Evolutionary conservation across 2,113 vertebrate genomes (phyloP).

Genomic region (Siniperca knerii): DNA sequence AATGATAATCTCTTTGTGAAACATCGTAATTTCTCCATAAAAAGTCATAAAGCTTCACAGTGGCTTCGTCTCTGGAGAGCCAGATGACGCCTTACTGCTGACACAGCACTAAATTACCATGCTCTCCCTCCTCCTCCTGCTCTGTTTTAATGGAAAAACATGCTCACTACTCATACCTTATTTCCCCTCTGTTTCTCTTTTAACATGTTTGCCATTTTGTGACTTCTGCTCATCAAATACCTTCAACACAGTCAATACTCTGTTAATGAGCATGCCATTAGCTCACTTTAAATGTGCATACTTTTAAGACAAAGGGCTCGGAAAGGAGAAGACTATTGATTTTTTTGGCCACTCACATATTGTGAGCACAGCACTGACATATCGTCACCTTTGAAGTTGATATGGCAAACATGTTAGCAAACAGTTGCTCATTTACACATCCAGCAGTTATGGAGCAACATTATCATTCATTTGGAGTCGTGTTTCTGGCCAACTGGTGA

Average conservation of each 20-base stretch:
- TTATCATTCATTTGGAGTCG: background rate
- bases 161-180: slow-evolving; percentile 34
- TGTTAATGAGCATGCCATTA: background rate
- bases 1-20: slow-evolving; percentile 71
- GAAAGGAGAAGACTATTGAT: background rate
- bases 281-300: background rate
- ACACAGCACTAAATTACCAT: slow-evolving; percentile 75
- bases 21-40: slow-evolving; percentile 68
- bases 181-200: slow-evolving; percentile 13
- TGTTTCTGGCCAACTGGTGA: background rate
- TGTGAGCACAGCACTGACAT: background rate
- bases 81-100: slow-evolving; percentile 64
- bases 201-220: slow-evolving; percentile 1
- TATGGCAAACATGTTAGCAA: no score
- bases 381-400: background rate
- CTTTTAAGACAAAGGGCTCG: background rate
- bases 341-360: background rate
- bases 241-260: background rate
- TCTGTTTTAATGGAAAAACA: slow-evolving; percentile 63
- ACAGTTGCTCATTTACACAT: background rate
- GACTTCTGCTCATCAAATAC: background rate
- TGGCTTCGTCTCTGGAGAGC: slow-evolving; percentile 66
- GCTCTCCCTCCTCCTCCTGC: slow-evolving; percentile 29
- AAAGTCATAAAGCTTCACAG: slow-evolving; percentile 71
- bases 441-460: background rate